These are phyloP conservation scores for Lutraria rhynchaena DNA, from an alignment of 1,140 invertebrate species.

Conservation along the genomic window DNA sequence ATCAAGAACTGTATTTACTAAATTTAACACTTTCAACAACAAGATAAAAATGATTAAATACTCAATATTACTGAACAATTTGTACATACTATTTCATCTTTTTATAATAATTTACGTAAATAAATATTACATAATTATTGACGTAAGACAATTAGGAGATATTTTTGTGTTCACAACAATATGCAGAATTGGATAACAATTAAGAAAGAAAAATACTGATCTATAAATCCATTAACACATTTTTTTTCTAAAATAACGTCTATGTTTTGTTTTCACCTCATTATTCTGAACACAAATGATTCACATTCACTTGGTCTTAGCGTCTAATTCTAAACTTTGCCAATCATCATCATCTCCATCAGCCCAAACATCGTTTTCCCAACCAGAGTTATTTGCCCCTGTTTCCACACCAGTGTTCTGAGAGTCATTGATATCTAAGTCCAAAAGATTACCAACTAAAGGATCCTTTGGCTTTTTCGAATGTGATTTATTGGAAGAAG, in stretches of 20 bases:
- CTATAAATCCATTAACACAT: background rate
- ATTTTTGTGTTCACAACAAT: background rate
- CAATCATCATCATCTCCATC: constrained; percentile 75
- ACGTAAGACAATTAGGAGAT: too few relatives aligned
- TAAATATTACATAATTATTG: too few relatives aligned
- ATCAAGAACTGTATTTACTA: too few relatives aligned
- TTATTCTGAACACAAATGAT: too few relatives aligned
- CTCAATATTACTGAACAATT: too few relatives aligned
- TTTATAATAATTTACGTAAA: too few relatives aligned
- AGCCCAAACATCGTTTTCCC: constrained; percentile 80
- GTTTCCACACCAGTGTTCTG: constrained; percentile 2
- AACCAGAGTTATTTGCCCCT: constrained; percentile 65
- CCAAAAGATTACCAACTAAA: constrained; percentile 76
- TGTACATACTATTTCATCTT: too few relatives aligned
- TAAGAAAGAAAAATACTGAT: background rate
- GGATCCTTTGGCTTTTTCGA: constrained; percentile 75
- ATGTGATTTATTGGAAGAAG: constrained; percentile 58
- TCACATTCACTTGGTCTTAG: constrained; percentile 60
- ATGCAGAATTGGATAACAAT: background rate
- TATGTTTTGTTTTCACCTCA: too few relatives aligned
- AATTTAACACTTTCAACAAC: too few relatives aligned
- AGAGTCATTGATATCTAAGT: constrained; percentile 68
- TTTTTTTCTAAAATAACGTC: too few relatives aligned
- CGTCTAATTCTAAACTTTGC: constrained; percentile 75
- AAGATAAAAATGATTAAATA: too few relatives aligned